Evolutionary conservation across 2,797 vertebrate genomes (phyloP).

Genomic region (Perodicticus potto): DNA sequence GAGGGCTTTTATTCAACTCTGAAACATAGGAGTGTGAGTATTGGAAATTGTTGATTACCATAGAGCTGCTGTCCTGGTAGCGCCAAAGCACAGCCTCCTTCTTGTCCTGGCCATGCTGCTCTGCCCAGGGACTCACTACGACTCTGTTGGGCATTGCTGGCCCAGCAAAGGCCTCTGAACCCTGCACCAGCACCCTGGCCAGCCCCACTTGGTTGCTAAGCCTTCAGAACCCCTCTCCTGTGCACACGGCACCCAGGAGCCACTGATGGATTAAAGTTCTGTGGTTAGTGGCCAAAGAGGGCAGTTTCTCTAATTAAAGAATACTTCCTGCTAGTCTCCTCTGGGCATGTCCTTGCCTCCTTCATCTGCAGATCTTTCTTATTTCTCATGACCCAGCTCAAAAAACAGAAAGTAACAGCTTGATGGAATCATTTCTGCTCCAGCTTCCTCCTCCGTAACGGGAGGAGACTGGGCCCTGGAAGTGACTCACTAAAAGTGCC

Average conservation of each 20-base stretch:
- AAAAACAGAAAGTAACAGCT: background rate
- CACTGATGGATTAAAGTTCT: background rate
- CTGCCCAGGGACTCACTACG: background rate
- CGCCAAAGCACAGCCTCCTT: no score
- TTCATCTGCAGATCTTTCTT: background rate
- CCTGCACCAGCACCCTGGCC: background rate
- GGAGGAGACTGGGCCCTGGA: background rate
- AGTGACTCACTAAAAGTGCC: background rate
- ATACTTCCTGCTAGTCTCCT: background rate
- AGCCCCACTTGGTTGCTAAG: background rate
- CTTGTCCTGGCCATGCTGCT: background rate
- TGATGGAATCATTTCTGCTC: background rate
- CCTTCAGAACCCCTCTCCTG: background rate
- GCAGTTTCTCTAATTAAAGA: background rate
- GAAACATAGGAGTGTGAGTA: no score
- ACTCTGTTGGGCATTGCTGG: no score
- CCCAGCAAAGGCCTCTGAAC: background rate
- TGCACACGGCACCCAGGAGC: background rate
- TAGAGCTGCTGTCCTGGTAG: background rate
- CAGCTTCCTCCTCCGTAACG: background rate
- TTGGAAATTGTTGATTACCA: background rate
- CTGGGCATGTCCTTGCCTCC: background rate
- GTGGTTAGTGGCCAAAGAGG: background rate
- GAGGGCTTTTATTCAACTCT: background rate
- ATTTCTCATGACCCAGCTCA: background rate